A percentile compares a stretch with the other conserved stretches of the same genome.
phyloP scores from a whole-genome alignment of 92 coral and sea anemone genomes.

The Heliopora coerulea region DNA sequence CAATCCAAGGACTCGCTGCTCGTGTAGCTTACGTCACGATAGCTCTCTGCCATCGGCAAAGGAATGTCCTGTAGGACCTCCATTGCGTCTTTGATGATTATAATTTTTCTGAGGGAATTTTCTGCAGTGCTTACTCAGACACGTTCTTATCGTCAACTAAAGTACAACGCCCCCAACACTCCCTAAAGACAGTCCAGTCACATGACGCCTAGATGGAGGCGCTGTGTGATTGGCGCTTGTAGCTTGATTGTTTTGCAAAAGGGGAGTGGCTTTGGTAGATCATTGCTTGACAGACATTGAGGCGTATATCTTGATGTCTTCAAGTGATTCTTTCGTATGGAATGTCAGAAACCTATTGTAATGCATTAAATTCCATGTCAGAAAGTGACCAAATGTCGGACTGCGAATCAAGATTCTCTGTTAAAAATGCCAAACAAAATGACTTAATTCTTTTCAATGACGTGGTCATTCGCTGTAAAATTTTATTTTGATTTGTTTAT shows the following conservation, averaged over 20 bases:
- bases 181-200: slow-evolving; percentile 1
- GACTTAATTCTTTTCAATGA: too few relatives aligned
- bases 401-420: background rate
- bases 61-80: slow-evolving; percentile 34
- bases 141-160: slow-evolving; percentile 10
- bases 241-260: too few relatives aligned
- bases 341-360: too few relatives aligned
- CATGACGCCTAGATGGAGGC: slow-evolving; percentile 36
- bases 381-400: too few relatives aligned
- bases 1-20: background rate
- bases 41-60: slow-evolving; percentile 29
- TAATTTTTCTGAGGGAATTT: background rate
- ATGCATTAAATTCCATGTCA: too few relatives aligned
- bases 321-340: too few relatives aligned
- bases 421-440: background rate
- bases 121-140: background rate
- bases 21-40: background rate
- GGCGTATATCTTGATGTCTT: background rate
- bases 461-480: too few relatives aligned
- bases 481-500: too few relatives aligned
- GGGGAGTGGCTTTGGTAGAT: background rate
- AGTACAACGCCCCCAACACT: background rate
- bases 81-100: slow-evolving; percentile 5
- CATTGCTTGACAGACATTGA: background rate
- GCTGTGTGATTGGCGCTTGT: slow-evolving; percentile 7